Evolutionary conservation across 2,113 vertebrate species (phyloP).

Genomic region (Microcebus murinus): DNA sequence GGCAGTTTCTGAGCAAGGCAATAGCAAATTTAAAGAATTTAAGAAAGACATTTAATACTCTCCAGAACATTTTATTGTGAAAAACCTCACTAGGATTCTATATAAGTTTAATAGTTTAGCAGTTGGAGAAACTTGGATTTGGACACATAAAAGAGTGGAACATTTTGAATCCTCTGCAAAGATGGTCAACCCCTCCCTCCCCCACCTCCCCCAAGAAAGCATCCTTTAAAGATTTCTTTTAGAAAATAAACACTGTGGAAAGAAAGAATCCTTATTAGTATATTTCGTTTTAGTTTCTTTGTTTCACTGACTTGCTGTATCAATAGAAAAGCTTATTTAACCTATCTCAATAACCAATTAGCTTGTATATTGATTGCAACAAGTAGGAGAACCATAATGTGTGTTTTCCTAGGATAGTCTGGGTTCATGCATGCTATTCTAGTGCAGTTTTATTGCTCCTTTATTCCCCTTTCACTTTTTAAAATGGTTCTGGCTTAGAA

Average conservation of each 20-base stretch:
- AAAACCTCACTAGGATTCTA: background rate
- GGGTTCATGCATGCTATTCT: background rate
- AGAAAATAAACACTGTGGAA: background rate
- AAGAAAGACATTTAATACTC: background rate
- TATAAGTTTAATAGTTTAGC: background rate
- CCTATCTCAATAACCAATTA: background rate
- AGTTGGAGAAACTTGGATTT: background rate
- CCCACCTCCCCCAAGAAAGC: background rate
- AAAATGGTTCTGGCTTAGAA: background rate
- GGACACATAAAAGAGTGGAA: background rate
- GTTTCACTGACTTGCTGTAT: background rate
- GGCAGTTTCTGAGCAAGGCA: background rate
- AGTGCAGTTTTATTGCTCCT: background rate
- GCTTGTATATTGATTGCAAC: background rate
- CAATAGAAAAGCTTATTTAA: background rate
- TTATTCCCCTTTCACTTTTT: background rate
- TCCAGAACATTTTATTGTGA: background rate
- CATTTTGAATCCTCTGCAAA: background rate
- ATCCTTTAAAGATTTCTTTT: background rate
- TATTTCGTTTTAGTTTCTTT: background rate
- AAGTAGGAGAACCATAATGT: background rate
- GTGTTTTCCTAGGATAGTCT: background rate
- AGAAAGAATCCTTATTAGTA: background rate
- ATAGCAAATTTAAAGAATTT: constrained; percentile 31
- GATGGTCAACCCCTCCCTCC: background rate